Evolutionary conservation across 2,113 vertebrate genomes (phyloP).

Genomic region (Ploceus nigricollis): DNA sequence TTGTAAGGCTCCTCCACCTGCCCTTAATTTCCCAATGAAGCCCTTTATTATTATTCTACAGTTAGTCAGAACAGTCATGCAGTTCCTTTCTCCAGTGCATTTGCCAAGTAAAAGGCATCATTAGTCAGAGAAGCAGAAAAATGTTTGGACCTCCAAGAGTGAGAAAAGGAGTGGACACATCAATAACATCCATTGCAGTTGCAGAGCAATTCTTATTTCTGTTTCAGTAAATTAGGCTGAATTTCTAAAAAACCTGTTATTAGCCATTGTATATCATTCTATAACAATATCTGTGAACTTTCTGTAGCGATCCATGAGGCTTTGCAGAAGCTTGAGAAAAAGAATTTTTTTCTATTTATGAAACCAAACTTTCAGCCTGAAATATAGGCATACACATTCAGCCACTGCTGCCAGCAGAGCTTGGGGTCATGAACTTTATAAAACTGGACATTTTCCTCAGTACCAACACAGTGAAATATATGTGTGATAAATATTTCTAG

Average conservation of each 20-base stretch:
- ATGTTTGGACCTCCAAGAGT: not conserved
- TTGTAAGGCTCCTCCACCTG: not conserved
- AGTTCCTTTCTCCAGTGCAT: not conserved
- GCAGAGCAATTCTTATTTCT: not conserved
- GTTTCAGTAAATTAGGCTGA: not conserved
- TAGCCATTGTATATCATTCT: not conserved
- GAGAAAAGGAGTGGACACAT: not conserved
- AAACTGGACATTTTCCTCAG: not conserved
- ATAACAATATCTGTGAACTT: not conserved
- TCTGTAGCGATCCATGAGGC: not conserved
- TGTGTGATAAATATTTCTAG: not conserved
- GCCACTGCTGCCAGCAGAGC: not conserved
- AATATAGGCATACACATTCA: not conserved
- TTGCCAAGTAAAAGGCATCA: not conserved
- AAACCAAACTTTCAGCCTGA: not conserved
- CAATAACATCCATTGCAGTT: not conserved
- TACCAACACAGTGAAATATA: not conserved
- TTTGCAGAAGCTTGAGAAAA: not conserved
- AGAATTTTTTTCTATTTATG: not conserved
- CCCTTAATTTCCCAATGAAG: conserved; percentile 7
- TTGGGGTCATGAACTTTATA: not conserved
- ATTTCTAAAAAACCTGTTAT: not conserved
- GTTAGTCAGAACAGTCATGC: not conserved
- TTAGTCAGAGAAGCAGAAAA: not conserved
- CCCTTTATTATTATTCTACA: not conserved